phyloP scores from a whole-genome alignment of 1,140 invertebrate genomes.

The Frieseomelitta varia region DNA sequence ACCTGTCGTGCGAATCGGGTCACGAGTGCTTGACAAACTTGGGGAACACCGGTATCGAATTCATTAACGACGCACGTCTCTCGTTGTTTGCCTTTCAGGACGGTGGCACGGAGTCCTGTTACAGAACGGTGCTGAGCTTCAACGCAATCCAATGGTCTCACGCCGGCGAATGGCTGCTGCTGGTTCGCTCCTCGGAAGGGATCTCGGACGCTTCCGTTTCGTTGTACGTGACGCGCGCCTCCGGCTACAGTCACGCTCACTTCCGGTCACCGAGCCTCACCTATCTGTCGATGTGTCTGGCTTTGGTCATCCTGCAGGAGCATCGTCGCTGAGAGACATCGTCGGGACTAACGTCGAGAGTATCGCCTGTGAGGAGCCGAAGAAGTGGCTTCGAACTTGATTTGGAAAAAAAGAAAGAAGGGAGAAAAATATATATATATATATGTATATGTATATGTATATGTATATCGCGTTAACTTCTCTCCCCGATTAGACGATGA shows the following conservation, averaged over 20 bases:
- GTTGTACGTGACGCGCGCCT: slow-evolving; percentile 83
- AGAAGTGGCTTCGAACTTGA: background rate
- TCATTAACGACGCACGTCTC: slow-evolving; percentile 19
- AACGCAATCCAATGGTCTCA: slow-evolving; percentile 82
- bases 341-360: slow-evolving; percentile 12
- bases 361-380: background rate
- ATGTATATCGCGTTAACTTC: background rate
- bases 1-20: background rate
- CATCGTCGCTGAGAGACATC: slow-evolving; percentile 70
- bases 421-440: too few relatives aligned
- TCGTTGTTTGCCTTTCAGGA: slow-evolving; percentile 77
- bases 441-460: too few relatives aligned
- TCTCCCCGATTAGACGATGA: background rate
- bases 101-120: slow-evolving; percentile 81
- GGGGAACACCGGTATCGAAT: background rate
- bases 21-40: slow-evolving; percentile 11
- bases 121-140: slow-evolving; percentile 82
- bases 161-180: slow-evolving; percentile 83
- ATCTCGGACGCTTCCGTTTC: slow-evolving; percentile 83
- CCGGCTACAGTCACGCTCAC: slow-evolving; percentile 76
- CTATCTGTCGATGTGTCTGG: slow-evolving; percentile 72
- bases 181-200: slow-evolving; percentile 83
- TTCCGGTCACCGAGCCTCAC: slow-evolving; percentile 69
- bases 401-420: background rate
- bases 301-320: slow-evolving; percentile 66